Evolutionary conservation across 2,113 vertebrate genomes (phyloP), one percentile per base, ranked within the genome.

Genomic region (Beaufortia kweichowensis): DNA sequence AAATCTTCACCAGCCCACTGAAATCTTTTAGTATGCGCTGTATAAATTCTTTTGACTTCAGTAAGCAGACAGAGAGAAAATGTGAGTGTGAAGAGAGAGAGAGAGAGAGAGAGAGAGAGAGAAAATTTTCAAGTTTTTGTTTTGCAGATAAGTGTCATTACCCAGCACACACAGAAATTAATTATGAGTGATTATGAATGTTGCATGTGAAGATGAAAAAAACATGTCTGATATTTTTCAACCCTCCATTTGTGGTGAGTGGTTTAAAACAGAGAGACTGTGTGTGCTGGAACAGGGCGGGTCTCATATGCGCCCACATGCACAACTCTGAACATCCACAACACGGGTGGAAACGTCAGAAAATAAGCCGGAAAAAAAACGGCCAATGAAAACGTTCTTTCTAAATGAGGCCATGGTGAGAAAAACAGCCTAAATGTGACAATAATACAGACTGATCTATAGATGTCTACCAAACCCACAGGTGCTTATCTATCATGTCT

Each of bases 141-240:
- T 86, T 79, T 26, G 56, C 61, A 80, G 21, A 83, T 43, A 79
- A 82, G 80, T 79, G 83, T 77, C 35, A 83, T 81, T 76, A 75
- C 35, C 12, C 61, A 62, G 29, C 26, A 14, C 29, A 67, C 31
- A 61, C 11, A 35, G 63, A 76, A 28, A 71, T 76, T n/a, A 82
- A 72, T n/a, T n/a, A n/a, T n/a, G 9, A 43, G 12, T 21, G 4
- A n/a, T 66, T 83, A 75, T 86, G 69, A 68, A 53, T 50, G 31
- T 80, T 2, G 6, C 24, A 17, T 57, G 23, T 26, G 1, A 24
- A 12, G 69, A 61, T 4, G 5, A 26, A 7, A 68, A 66, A 65
- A 8, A 33, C 35, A 43, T 39, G 7, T 31, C 67, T 46, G 33
- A 33, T 14, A 39, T 73, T 43, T 75, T 28, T 60, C n/a, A 33